Conservation (phyloP, 2,113 vertebrate genomes). For the Emydura subglobosa region DNA sequence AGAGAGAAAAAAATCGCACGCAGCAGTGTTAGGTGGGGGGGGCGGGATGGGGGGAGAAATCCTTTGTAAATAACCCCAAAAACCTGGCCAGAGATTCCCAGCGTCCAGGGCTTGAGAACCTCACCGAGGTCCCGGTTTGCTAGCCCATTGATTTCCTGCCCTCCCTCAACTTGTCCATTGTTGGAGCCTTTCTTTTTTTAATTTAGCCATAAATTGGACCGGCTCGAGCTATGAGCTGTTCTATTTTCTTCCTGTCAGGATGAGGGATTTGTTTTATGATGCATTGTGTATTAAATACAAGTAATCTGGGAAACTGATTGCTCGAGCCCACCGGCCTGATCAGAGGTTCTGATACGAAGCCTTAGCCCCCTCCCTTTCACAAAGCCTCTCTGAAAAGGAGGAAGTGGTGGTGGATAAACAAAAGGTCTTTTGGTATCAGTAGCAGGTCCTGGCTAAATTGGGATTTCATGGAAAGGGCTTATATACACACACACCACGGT, state of each 20-base stretch:
- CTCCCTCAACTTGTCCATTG: constrained; percentile 89
- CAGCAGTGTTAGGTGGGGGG: constrained; percentile 86
- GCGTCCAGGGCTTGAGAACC: constrained; percentile 88
- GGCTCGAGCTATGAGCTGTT: constrained; percentile 96
- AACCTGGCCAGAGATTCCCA: constrained; percentile 88
- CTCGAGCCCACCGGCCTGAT: constrained; percentile 86
- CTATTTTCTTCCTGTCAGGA: constrained; percentile 99
- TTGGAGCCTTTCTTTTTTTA: constrained; percentile 88
- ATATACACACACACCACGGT: background rate
- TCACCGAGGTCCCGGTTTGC: constrained; percentile 82
- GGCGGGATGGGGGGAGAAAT: constrained; percentile 80
- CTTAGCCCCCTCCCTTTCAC: background rate
- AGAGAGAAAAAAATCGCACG: constrained; percentile 64
- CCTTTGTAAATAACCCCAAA: constrained; percentile 88
- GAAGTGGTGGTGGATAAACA: constrained; percentile 81
- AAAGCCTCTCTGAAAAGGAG: constrained; percentile 73
- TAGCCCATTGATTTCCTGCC: constrained; percentile 91
- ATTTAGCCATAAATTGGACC: constrained; percentile 99
- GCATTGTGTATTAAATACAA: constrained; percentile 99
- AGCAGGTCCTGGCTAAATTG: constrained; percentile 68
- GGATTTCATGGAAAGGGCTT: constrained; percentile 69
- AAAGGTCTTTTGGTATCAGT: constrained; percentile 77
- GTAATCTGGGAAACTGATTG: constrained; percentile 98
- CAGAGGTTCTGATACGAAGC: constrained; percentile 80
- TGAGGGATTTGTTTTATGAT: constrained; percentile 99